Conservation (phyloP, 1,140 invertebrate species). For the Drosophila dunni region DNA sequence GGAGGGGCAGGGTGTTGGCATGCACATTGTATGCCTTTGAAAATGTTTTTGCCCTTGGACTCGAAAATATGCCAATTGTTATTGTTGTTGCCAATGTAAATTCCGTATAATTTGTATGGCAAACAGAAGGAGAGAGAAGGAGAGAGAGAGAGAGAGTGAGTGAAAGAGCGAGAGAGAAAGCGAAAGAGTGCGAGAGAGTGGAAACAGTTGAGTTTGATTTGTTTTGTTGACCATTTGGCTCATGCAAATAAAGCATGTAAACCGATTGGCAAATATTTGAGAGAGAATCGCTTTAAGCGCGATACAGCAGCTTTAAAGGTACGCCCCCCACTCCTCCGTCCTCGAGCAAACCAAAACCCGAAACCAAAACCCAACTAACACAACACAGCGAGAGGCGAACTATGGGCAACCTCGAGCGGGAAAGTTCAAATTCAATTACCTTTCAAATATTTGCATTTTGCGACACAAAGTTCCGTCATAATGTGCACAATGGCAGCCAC, state of each 20-base stretch:
- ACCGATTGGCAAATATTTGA: constrained; percentile 73
- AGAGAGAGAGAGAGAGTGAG: constrained; percentile 8
- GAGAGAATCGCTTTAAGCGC: constrained; percentile 56
- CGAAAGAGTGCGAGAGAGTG: constrained; percentile 9
- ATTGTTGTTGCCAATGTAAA: constrained; percentile 42
- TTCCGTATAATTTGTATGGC: constrained; percentile 69
- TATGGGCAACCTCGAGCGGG: constrained; percentile 63
- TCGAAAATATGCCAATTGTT: constrained; percentile 55
- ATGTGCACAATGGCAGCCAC: constrained; percentile 82
- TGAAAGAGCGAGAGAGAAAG: not conserved
- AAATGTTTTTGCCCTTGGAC: constrained; percentile 40
- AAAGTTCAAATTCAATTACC: constrained; percentile 83
- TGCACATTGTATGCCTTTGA: constrained; percentile 42
- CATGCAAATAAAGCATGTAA: constrained; percentile 78
- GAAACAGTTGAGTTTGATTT: constrained; percentile 31
- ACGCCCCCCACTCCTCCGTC: not conserved
- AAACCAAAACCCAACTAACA: constrained; percentile 7
- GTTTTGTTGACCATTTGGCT: constrained; percentile 72
- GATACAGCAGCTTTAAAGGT: constrained; percentile 54
- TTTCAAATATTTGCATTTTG: constrained; percentile 84
- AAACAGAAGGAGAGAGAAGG: constrained; percentile 51
- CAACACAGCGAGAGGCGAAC: constrained; percentile 31
- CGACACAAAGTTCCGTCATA: constrained; percentile 82
- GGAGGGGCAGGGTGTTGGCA: constrained; percentile 13
- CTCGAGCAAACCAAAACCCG: not conserved